These are phyloP conservation scores for Asteroscopus sphinx DNA, from an alignment of 2,888 invertebrate genomes.

Conservation along the genomic window DNA sequence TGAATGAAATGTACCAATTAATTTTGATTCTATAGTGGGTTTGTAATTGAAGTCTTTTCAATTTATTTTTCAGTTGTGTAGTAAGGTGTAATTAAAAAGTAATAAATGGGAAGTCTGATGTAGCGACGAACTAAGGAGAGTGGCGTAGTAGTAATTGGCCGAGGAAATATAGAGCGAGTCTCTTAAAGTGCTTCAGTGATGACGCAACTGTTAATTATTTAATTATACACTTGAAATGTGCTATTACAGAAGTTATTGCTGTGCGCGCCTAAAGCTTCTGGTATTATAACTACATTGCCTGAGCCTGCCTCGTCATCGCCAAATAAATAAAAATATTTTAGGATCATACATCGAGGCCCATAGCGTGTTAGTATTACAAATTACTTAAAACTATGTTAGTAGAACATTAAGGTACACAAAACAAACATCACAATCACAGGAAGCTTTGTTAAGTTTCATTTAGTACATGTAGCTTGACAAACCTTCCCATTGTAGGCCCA, in stretches of 20 bases:
- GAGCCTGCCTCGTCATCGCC: neutral
- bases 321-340: too few relatives aligned
- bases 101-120: constrained; percentile 30
- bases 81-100: constrained; percentile 30
- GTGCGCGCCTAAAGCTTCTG: neutral
- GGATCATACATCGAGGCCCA: too few relatives aligned
- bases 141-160: constrained; percentile 15
- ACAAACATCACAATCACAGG: too few relatives aligned
- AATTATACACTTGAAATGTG: constrained; percentile 40
- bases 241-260: constrained; percentile 28
- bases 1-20: constrained; percentile 12
- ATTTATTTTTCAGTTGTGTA: constrained; percentile 23
- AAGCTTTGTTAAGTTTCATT: too few relatives aligned
- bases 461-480: too few relatives aligned
- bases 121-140: constrained; percentile 1
- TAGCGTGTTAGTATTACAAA: too few relatives aligned
- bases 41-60: constrained; percentile 20
- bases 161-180: constrained; percentile 11
- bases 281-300: neutral
- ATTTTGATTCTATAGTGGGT: constrained; percentile 10
- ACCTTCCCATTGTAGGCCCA: too few relatives aligned
- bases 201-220: constrained; percentile 40
- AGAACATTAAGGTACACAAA: too few relatives aligned
- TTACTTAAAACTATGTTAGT: too few relatives aligned
- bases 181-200: constrained; percentile 25